phyloP scores from a whole-genome alignment of 2,888 invertebrate genomes.

The Oscheius sp. region DNA sequence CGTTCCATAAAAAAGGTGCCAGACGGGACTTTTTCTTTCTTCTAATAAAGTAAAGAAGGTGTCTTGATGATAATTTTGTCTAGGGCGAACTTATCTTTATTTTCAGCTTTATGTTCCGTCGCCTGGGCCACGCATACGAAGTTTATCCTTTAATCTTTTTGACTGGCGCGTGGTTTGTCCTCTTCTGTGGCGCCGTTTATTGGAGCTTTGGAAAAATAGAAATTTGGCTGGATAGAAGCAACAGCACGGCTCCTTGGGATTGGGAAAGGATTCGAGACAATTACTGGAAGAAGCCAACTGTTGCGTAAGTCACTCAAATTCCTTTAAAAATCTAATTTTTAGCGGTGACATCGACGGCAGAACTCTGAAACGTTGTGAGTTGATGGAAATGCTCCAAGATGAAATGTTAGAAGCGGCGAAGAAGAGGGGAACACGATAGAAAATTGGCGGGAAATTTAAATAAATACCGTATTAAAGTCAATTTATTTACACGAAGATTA shows the following conservation, averaged over 20 bases:
- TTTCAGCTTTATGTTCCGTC: conserved; percentile 62
- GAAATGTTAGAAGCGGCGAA: conserved; percentile 71
- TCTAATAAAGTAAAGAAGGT: no score
- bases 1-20: no score
- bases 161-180: conserved; percentile 54
- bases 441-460: neutral
- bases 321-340: neutral
- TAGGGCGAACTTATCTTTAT: no score
- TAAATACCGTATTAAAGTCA: no score
- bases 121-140: conserved; percentile 67
- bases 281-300: conserved; percentile 63
- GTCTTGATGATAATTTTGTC: no score
- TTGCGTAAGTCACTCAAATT: conserved; percentile 33
- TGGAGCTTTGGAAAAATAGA: conserved; percentile 63
- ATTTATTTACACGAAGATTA: neutral
- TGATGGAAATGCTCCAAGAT: conserved; percentile 67
- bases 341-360: conserved; percentile 60
- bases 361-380: conserved; percentile 60
- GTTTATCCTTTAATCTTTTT: conserved; percentile 66
- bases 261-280: conserved; percentile 63
- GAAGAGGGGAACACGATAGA: conserved; percentile 58
- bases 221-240: conserved; percentile 68
- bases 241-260: conserved; percentile 65
- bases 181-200: conserved; percentile 58
- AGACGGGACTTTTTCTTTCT: no score